Base-by-base conservation (phyloP, 2,797 vertebrate genomes). In the Gobionotothen gibberifrons region DNA sequence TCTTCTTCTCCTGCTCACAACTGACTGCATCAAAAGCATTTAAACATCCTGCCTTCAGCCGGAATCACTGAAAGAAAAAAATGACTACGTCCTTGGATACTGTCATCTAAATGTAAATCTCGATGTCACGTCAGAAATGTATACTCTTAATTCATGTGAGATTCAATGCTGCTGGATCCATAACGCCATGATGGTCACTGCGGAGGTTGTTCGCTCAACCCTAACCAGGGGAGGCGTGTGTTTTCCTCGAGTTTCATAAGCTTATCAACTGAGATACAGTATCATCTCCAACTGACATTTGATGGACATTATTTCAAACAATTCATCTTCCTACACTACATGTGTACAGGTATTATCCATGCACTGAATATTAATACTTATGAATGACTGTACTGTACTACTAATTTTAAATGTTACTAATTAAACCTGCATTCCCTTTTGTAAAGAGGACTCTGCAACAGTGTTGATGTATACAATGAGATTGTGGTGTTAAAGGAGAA, bases 51-150 rank as follows among this genome's bases (percentile, higher is more conserved):
- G 53, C 67, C 61, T 42, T 79, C 69, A 49, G 69, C 51, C 51
- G 14, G 46, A 62, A n/a, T 66, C 55, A 9, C 58, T 51, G 9
- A 57, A 44, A 12, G 55, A 21, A 15, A 44, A 19, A 29, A 5
- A 52, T 16, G 17, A 40, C 52, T 62, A 46, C 43, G 56, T 61
- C 63, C 60, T 75, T 36, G 26, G 64, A 72, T 47, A 64, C 52
- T 83, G 72, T 82, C 77, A 75, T 87, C 63, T 69, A 69, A 81
- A 90, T 85, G 79, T 79, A 85, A 86, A 86, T 85, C 75, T 80
- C 66, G 63, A 42, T 60, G 52, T 73, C 69, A 57, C 1, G 36
- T 76, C 48, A 59, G 12, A 79, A 56, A 60, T 39, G 42, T 65
- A n/a, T 26, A 19, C 12, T 72, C 19, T 9, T 53, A 36, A 72